phyloP scores from a whole-genome alignment of 2,113 vertebrate genomes.

The Carettochelys insculpta region DNA sequence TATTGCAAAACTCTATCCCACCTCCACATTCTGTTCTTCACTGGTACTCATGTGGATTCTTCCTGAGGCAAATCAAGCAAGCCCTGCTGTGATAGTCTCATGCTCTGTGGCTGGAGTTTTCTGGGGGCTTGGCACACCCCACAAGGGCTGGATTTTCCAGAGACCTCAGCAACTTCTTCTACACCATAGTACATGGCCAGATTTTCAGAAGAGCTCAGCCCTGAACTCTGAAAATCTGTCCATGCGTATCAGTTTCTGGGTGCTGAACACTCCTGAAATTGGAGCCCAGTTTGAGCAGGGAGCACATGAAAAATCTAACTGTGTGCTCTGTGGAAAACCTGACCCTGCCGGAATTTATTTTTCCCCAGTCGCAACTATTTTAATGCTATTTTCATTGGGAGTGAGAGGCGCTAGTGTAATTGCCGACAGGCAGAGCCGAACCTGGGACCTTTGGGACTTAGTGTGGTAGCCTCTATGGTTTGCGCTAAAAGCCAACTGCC shows the following conservation, averaged over 20 bases:
- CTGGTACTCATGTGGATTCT: fast-evolving
- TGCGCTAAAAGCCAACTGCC: too few relatives aligned
- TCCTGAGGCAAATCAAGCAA: fast-evolving
- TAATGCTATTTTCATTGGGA: background rate
- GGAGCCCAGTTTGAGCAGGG: background rate
- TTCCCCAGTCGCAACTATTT: background rate
- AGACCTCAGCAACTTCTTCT: background rate
- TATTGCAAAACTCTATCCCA: fast-evolving
- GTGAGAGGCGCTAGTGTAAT: background rate
- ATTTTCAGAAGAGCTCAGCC: fast-evolving
- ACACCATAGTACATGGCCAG: background rate
- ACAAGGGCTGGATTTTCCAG: background rate
- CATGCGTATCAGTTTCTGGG: background rate
- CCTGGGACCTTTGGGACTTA: too few relatives aligned
- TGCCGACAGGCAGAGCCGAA: too few relatives aligned
- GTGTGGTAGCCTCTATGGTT: too few relatives aligned
- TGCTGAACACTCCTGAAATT: background rate
- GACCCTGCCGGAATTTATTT: background rate
- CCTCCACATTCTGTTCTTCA: background rate
- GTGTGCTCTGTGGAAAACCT: background rate
- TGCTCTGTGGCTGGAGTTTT: background rate
- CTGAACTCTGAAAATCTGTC: background rate
- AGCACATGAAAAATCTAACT: background rate
- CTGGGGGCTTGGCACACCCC: background rate
- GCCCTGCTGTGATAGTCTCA: background rate